phyloP scores from a whole-genome alignment of 2,113 vertebrate species.

The Periophthalmodon schlosseri region DNA sequence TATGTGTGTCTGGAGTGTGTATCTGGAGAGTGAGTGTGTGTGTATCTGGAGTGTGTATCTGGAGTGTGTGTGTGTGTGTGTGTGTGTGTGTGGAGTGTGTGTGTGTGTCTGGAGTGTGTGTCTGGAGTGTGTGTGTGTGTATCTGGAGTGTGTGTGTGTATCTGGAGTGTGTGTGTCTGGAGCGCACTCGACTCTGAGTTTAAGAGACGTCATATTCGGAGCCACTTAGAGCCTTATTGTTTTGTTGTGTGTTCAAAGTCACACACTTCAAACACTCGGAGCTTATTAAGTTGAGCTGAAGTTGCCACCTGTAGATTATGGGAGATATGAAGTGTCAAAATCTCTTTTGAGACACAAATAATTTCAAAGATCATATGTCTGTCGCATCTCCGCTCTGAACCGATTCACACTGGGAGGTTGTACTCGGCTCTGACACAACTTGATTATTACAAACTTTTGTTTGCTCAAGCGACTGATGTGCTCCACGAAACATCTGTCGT shows the following conservation, averaged over 20 bases:
- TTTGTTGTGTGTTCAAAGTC: slow-evolving; percentile 75
- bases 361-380: slow-evolving; percentile 55
- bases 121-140: no score
- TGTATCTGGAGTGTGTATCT: no score
- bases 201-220: slow-evolving; percentile 74
- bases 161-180: slow-evolving; percentile 35
- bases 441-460: slow-evolving; percentile 35
- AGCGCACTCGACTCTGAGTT: slow-evolving; percentile 69
- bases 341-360: slow-evolving; percentile 58
- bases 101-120: no score
- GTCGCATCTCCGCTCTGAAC: slow-evolving; percentile 45
- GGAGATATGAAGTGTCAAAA: slow-evolving; percentile 53
- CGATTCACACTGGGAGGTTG: slow-evolving; percentile 27
- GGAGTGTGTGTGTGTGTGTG: no score
- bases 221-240: slow-evolving; percentile 66
- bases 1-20: no score
- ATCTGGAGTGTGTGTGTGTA: no score
- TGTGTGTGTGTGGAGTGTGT: no score
- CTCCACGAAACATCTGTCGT: slow-evolving; percentile 30
- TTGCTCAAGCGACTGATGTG: slow-evolving; percentile 20
- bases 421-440: slow-evolving; percentile 40
- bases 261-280: slow-evolving; percentile 63
- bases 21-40: no score
- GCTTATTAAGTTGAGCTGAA: slow-evolving; percentile 69
- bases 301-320: slow-evolving; percentile 73